These are phyloP conservation scores for Sardina pilchardus DNA, from an alignment of 2,113 vertebrate genomes.

Conservation along the genomic window DNA sequence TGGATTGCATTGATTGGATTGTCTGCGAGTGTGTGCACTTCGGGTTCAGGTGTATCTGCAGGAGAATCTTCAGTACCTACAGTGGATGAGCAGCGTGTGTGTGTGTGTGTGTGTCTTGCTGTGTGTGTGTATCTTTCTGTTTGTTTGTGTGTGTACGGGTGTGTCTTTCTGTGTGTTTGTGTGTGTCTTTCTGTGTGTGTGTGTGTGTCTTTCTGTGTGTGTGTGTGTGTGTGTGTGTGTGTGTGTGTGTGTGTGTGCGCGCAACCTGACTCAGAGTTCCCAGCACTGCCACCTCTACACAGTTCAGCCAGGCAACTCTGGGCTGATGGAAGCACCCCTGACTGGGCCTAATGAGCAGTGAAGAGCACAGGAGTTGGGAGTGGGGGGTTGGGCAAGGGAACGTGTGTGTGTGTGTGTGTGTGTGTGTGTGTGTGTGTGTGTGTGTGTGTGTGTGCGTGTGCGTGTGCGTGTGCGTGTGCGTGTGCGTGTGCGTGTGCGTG, in stretches of 20 bases:
- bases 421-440: neutral
- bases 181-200: too few species aligned
- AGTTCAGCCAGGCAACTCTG: neutral
- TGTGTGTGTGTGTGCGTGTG: too few species aligned
- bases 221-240: neutral
- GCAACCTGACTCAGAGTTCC: neutral
- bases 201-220: neutral
- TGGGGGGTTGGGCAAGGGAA: neutral
- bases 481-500: neutral
- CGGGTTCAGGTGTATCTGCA: neutral
- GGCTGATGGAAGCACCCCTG: neutral
- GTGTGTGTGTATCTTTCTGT: too few species aligned
- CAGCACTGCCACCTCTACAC: neutral
- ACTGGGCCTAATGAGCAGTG: neutral
- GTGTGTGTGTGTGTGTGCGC: neutral
- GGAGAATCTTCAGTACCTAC: neutral
- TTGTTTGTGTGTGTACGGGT: too few species aligned
- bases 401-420: neutral
- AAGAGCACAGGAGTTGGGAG: neutral
- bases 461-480: too few species aligned
- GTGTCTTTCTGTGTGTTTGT: too few species aligned
- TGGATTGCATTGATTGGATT: too few species aligned
- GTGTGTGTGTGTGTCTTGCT: neutral
- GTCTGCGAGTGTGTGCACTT: too few species aligned
- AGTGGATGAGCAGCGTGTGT: neutral